Evolutionary conservation across 2,113 vertebrate genomes (phyloP).

Genomic region (Brachyhypopomus gauderio): DNA sequence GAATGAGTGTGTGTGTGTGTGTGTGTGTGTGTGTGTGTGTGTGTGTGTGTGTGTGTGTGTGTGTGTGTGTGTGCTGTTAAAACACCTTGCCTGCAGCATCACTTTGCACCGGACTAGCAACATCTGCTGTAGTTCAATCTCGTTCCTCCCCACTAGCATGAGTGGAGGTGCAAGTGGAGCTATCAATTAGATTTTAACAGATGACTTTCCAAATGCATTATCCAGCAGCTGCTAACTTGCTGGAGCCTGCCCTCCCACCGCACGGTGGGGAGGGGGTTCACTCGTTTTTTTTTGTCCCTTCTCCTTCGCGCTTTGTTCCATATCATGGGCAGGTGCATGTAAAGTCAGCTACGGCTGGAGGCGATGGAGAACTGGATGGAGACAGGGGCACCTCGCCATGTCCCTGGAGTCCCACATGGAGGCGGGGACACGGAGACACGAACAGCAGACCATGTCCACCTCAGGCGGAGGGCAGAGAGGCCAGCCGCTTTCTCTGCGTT

Average conservation of each 20-base stretch:
- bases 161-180: slow-evolving; percentile 71
- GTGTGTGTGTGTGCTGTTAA: slow-evolving; percentile 16
- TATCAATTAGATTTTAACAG: slow-evolving; percentile 80
- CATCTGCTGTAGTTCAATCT: slow-evolving; percentile 68
- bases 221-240: slow-evolving; percentile 77
- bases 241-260: slow-evolving; percentile 63
- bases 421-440: slow-evolving; percentile 65
- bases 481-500: slow-evolving; percentile 56
- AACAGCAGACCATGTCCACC: slow-evolving; percentile 70
- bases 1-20: not conserved
- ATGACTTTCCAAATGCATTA: slow-evolving; percentile 75
- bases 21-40: slow-evolving; percentile 15
- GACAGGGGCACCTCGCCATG: slow-evolving; percentile 45
- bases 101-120: slow-evolving; percentile 50
- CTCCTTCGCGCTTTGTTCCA: slow-evolving; percentile 59
- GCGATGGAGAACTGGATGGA: slow-evolving; percentile 62
- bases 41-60: slow-evolving; percentile 10
- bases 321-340: slow-evolving; percentile 70
- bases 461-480: slow-evolving; percentile 64
- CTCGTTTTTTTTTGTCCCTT: slow-evolving; percentile 55
- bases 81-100: slow-evolving; percentile 50
- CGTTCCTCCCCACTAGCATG: slow-evolving; percentile 57
- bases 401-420: slow-evolving; percentile 64
- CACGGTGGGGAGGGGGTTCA: slow-evolving; percentile 37
- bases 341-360: slow-evolving; percentile 77